These are phyloP conservation scores for Limnephilus lunatus DNA, from an alignment of 2,888 invertebrate species.

Conservation along the genomic window DNA sequence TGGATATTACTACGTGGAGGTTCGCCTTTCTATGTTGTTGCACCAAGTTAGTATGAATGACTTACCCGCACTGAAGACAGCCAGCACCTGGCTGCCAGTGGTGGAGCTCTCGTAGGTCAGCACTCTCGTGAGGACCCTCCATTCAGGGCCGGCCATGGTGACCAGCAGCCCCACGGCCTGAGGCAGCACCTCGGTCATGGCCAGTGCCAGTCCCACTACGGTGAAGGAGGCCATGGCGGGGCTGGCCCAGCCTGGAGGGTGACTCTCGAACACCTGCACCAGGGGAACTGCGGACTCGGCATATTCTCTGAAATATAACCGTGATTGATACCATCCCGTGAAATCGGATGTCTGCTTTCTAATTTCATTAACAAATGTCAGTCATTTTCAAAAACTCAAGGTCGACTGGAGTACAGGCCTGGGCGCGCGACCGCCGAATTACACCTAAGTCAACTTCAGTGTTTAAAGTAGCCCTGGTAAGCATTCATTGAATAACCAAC, in stretches of 20 bases:
- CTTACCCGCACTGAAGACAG: slow-evolving; percentile 80
- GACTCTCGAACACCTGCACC: slow-evolving; percentile 78
- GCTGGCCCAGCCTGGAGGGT: slow-evolving; percentile 79
- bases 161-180: slow-evolving; percentile 77
- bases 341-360: not conserved
- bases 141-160: slow-evolving; percentile 79
- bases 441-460: too few relatives aligned
- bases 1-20: not conserved
- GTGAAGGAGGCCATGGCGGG: slow-evolving; percentile 79
- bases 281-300: slow-evolving; percentile 79
- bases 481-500: too few relatives aligned
- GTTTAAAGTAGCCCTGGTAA: too few relatives aligned
- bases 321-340: slow-evolving; percentile 36
- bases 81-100: slow-evolving; percentile 80
- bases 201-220: slow-evolving; percentile 78
- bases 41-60: not conserved
- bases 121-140: slow-evolving; percentile 80
- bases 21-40: not conserved
- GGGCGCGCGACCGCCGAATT: too few relatives aligned
- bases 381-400: too few relatives aligned
- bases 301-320: slow-evolving; percentile 72
- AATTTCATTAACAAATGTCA: too few relatives aligned
- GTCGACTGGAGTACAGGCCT: too few relatives aligned
- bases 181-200: slow-evolving; percentile 80
- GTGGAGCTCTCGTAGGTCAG: slow-evolving; percentile 79